Evolutionary conservation across 2,113 vertebrate species (phyloP).

Genomic region (Erythrocercus mccallii): DNA sequence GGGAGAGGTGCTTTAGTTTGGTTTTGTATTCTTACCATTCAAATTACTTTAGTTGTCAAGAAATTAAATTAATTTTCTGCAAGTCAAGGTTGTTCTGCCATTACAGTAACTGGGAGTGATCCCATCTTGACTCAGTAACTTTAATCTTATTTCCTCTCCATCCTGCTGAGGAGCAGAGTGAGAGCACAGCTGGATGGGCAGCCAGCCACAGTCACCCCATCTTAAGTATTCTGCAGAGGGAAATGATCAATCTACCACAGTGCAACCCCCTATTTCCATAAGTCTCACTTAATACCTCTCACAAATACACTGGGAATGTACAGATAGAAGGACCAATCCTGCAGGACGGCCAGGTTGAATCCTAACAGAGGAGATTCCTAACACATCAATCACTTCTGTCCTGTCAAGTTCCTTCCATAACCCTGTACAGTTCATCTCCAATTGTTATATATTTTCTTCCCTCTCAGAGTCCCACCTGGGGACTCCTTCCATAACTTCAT

Average conservation of each 20-base stretch:
- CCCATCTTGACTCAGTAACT: background rate
- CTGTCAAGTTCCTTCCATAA: background rate
- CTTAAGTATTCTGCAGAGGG: background rate
- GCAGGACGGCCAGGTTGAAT: background rate
- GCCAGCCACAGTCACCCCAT: background rate
- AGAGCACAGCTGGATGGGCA: background rate
- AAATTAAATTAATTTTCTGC: background rate
- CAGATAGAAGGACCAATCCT: background rate
- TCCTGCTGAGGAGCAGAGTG: background rate
- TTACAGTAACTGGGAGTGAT: background rate
- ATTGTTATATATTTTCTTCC: no score
- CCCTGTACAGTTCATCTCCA: background rate
- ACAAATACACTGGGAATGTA: fast-evolving
- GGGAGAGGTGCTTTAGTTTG: background rate
- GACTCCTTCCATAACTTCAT: background rate
- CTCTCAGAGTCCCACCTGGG: background rate
- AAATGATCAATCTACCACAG: background rate
- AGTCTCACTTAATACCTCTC: background rate
- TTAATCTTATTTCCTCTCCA: background rate
- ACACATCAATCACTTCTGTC: background rate
- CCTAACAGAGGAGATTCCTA: background rate
- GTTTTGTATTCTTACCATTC: background rate
- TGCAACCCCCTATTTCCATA: background rate
- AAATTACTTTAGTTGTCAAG: background rate
- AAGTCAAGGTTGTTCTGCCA: background rate